These are phyloP conservation scores for Argyresthia goedartella DNA, from an alignment of 2,888 invertebrate genomes.

Conservation along the genomic window DNA sequence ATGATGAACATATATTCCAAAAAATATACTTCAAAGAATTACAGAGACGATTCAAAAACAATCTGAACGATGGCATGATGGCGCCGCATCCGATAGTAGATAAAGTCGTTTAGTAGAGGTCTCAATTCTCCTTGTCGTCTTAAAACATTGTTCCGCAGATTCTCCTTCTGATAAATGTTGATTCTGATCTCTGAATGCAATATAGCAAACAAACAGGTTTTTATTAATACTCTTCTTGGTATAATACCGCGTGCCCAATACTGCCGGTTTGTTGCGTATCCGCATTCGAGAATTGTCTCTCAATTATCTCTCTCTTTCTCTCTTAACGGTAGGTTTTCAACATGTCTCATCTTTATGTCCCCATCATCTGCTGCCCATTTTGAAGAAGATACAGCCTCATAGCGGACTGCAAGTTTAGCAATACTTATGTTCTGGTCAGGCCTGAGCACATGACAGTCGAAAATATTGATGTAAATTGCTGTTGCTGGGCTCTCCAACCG, in stretches of 20 bases:
- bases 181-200: constrained; percentile 19
- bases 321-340: constrained; percentile 8
- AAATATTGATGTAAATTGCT: constrained; percentile 18
- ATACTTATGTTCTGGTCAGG: constrained; percentile 17
- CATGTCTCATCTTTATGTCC: constrained; percentile 15
- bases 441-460: constrained; percentile 16
- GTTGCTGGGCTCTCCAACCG: constrained; percentile 19
- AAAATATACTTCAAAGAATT: no score
- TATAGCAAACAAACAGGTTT: constrained; percentile 18
- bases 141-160: constrained; percentile 17
- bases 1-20: no score
- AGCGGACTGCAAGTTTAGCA: constrained; percentile 22
- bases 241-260: constrained; percentile 21
- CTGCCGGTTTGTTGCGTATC: constrained; percentile 20
- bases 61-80: no score
- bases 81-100: no score
- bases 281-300: constrained; percentile 19
- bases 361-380: constrained; percentile 17
- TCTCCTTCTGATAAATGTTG: constrained; percentile 15
- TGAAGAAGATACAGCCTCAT: constrained; percentile 15
- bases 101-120: constrained; percentile 13
- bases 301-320: constrained; percentile 18
- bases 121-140: constrained; percentile 14
- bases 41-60: no score
- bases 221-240: constrained; percentile 20